phyloP scores from a whole-genome alignment of 2,797 vertebrate species.

The Dermochelys coriacea region DNA sequence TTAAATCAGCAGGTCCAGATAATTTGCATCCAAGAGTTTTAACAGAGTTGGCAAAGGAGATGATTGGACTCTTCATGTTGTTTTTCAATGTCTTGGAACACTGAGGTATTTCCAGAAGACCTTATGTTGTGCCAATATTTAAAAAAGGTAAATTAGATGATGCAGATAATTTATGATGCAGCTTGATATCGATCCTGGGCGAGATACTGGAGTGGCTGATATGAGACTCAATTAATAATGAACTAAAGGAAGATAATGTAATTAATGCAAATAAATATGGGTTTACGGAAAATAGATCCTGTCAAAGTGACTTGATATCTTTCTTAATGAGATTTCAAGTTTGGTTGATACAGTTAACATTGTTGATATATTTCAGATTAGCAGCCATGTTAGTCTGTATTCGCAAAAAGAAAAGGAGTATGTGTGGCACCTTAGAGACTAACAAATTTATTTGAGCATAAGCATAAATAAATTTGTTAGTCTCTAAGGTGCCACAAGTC shows the following conservation, averaged over 20 bases:
- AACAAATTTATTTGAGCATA: too few relatives aligned
- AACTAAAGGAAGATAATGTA: background rate
- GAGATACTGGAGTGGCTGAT: background rate
- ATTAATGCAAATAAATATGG: background rate
- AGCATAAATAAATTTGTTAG: too few relatives aligned
- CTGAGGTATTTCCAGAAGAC: background rate
- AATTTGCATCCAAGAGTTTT: background rate
- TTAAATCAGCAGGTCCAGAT: background rate
- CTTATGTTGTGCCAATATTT: background rate
- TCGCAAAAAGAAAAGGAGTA: too few relatives aligned
- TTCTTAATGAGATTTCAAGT: background rate
- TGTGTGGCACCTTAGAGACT: too few relatives aligned
- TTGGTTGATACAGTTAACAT: too few relatives aligned
- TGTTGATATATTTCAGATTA: too few relatives aligned
- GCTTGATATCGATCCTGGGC: background rate
- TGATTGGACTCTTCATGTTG: background rate
- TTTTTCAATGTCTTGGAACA: background rate
- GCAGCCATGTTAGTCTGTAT: too few relatives aligned
- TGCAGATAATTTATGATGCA: background rate
- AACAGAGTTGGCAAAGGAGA: background rate
- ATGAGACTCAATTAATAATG: background rate
- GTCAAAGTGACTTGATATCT: too few relatives aligned
- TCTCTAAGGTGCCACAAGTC: too few relatives aligned
- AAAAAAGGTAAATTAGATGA: background rate
- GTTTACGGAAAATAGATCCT: too few relatives aligned